A percentile compares a stretch with the other conserved stretches of the same genome.
phyloP scores from a whole-genome alignment of 2,888 invertebrate genomes.

The Sinhomidia bicolor region DNA sequence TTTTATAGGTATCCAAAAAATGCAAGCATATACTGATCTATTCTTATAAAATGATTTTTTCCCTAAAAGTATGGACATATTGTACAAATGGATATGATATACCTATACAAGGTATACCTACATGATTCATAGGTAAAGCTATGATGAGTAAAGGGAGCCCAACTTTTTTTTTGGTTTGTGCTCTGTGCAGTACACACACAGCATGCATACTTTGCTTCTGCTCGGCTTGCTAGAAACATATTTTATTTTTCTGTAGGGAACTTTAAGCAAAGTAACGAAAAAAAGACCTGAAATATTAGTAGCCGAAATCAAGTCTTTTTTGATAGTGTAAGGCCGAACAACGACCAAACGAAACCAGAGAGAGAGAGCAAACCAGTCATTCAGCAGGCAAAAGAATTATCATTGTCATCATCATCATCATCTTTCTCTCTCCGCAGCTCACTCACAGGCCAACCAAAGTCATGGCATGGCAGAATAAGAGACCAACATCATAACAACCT shows the following conservation, averaged over 20 bases:
- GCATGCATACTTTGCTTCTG: no score
- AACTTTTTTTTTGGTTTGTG: conserved; percentile 13
- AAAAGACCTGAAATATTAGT: conserved; percentile 34
- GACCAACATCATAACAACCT: conserved; percentile 68
- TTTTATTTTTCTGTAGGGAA: conserved; percentile 34
- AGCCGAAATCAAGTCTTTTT: conserved; percentile 65
- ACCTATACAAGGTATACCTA: background rate
- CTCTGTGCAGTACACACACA: background rate
- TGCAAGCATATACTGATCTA: background rate
- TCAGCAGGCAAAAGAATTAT: conserved; percentile 52
- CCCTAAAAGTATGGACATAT: no score
- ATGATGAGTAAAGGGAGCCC: conserved; percentile 10
- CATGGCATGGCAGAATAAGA: conserved; percentile 43
- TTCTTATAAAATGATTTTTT: no score
- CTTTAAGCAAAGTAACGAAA: conserved; percentile 40
- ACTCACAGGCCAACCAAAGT: conserved; percentile 42
- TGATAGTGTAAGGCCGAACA: background rate
- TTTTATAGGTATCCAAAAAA: background rate
- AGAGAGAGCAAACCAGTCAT: no score
- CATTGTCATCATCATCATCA: conserved; percentile 44
- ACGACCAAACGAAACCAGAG: conserved; percentile 41
- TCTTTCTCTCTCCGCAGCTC: no score
- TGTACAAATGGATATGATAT: no score
- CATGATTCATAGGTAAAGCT: conserved; percentile 15
- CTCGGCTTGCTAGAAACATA: conserved; percentile 2